Evolutionary conservation across 2,888 invertebrate species (phyloP), one percentile per base, ranked within the genome.

Genomic region (Eurois occulta): DNA sequence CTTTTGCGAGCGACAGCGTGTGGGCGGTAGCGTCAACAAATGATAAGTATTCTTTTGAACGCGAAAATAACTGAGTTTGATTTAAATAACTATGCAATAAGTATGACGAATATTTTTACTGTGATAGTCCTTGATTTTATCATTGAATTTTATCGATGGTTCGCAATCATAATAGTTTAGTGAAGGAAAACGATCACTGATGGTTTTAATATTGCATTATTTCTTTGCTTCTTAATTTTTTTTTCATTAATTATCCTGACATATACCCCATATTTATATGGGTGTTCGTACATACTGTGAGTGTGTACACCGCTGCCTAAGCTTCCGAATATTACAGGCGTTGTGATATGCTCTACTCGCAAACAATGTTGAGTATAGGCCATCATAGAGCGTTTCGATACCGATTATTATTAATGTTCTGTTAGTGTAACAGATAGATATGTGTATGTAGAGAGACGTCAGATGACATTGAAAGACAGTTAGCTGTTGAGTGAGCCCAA

Each of bases 1-100:
- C 90, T 91, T 94, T 92, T 80, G 93, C 90, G 85, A 69, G 84
- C 88, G 88, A 89, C 78, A 74, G 84, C 88, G 87, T 89, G 93
- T 94, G 93, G 94, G 94, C 86, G 93, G 92, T 87, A 87, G 90
- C 90, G 78, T 82, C 89, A 89, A 86, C 86, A 87, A 84, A 89
- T 89, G 82, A 86, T 88, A 83, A 85, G 81, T 88, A 88, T 88
- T 80, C 88, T 80, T 88, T 87, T 87, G 83, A 87, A 74, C 72
- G 81, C 87, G 83, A 91, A 91, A 91, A 91, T 91, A 88, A 88
- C 87, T 85, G 88, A 88, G 86, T 90, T 87, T 89, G 85, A 88
- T 90, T 87, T 86, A 88, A 89, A 91, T 88, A 88, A 84, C 83
- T 88, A 76, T 81, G 21, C 58, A 52, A 65, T 72, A 75, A 62